Percentiles rank a stretch among this genome's conserved stretches.
These are phyloP conservation scores for Euglossa dilemma DNA, from an alignment of 1,140 invertebrate species.

Conservation along the genomic window DNA sequence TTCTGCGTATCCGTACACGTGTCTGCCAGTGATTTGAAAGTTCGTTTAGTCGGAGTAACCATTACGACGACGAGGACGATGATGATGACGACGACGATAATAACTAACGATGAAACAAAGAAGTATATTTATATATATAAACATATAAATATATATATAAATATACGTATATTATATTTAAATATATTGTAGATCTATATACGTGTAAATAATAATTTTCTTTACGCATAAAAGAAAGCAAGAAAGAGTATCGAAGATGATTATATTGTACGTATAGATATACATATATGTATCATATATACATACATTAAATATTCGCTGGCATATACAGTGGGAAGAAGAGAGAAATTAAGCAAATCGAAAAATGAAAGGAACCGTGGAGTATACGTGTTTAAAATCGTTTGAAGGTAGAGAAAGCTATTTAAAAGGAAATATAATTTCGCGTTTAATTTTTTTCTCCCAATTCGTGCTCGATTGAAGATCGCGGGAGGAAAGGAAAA, in stretches of 20 bases:
- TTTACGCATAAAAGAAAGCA: slow-evolving; percentile 13
- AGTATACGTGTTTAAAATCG: neutral
- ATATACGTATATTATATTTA: slow-evolving; percentile 50
- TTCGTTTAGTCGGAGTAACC: slow-evolving; percentile 58
- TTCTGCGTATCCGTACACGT: slow-evolving; percentile 72
- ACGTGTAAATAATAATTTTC: slow-evolving; percentile 61
- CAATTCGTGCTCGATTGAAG: no score
- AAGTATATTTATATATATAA: no score
- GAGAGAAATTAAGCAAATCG: neutral
- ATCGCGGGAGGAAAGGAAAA: neutral
- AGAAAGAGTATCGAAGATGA: slow-evolving; percentile 12
- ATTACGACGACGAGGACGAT: neutral
- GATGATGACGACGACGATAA: slow-evolving; percentile 9
- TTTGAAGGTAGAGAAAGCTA: neutral
- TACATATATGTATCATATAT: slow-evolving; percentile 13
- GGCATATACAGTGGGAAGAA: slow-evolving; percentile 22
- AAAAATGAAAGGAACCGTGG: slow-evolving; percentile 3
- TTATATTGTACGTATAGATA: slow-evolving; percentile 43
- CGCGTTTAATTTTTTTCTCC: neutral
- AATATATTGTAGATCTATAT: slow-evolving; percentile 57
- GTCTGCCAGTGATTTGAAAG: slow-evolving; percentile 81
- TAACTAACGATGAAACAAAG: slow-evolving; percentile 3
- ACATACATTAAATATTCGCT: slow-evolving; percentile 39
- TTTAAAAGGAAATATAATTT: neutral
- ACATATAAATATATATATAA: slow-evolving; percentile 31